These are phyloP conservation scores for Rhodophaea formosa DNA, from an alignment of 2,888 invertebrate genomes.

Conservation along the genomic window DNA sequence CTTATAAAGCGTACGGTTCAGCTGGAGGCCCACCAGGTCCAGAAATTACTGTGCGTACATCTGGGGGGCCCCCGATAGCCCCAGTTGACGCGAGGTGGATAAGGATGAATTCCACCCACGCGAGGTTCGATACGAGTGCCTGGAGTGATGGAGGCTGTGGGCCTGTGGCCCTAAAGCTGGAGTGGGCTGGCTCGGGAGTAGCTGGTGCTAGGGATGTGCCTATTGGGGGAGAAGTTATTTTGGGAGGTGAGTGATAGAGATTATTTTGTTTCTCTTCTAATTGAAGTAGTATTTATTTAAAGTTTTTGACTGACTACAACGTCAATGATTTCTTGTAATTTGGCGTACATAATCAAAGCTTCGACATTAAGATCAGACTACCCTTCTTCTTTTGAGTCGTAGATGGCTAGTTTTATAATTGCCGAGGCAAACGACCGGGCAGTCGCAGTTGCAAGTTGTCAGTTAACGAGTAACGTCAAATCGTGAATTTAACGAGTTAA, in stretches of 20 bases:
- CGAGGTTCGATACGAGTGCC: constrained; percentile 87
- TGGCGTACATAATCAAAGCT: too few species aligned
- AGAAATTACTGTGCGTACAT: constrained; percentile 89
- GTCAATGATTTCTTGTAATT: too few species aligned
- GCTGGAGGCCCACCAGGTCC: constrained; percentile 90
- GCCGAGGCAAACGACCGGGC: too few species aligned
- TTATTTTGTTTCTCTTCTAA: neutral
- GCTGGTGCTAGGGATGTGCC: constrained; percentile 71
- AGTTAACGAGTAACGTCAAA: too few species aligned
- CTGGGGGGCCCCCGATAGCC: constrained; percentile 83
- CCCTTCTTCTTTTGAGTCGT: too few species aligned
- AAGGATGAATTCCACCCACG: constrained; percentile 89
- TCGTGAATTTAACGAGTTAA: too few species aligned
- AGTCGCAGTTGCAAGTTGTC: too few species aligned
- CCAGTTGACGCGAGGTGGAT: constrained; percentile 89
- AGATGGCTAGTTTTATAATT: too few species aligned
- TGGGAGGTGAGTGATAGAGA: constrained; percentile 56
- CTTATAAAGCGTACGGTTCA: constrained; percentile 89
- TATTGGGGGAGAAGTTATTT: constrained; percentile 69
- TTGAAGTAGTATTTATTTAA: too few species aligned
- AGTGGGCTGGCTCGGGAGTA: constrained; percentile 81
- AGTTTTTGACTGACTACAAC: too few species aligned
- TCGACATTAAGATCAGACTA: too few species aligned
- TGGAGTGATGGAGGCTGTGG: constrained; percentile 94
- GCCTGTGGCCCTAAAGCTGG: constrained; percentile 89